Percentiles rank a stretch among this genome's conserved stretches.
phyloP scores from a whole-genome alignment of 2,113 vertebrate species.

The Pygathrix nemaeus region DNA sequence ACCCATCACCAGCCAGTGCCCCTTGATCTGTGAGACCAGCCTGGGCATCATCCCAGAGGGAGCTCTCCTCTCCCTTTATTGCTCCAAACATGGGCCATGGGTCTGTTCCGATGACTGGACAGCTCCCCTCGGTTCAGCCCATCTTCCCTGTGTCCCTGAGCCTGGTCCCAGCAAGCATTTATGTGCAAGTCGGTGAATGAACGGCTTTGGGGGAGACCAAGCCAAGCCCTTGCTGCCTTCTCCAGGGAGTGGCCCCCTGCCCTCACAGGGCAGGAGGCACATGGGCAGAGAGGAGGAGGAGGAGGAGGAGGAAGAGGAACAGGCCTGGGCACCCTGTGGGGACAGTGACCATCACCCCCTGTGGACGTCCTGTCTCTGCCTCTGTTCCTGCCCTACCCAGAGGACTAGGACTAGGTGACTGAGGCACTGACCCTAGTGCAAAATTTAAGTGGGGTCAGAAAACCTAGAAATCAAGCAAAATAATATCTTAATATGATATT shows the following conservation, averaged over 20 bases:
- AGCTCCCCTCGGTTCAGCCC: not conserved
- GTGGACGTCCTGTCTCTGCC: too few relatives aligned
- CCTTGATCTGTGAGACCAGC: not conserved
- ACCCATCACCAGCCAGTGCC: accelerated
- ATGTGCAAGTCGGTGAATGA: not conserved
- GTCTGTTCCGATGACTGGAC: not conserved
- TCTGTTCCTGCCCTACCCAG: not conserved
- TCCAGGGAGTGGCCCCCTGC: too few relatives aligned
- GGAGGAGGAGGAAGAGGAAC: not conserved
- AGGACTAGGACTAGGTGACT: not conserved
- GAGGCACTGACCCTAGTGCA: accelerated
- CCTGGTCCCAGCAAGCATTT: not conserved
- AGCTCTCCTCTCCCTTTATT: not conserved
- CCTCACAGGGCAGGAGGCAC: not conserved
- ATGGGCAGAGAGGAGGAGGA: not conserved
- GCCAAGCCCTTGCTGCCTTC: not conserved
- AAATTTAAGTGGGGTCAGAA: not conserved
- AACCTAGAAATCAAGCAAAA: not conserved
- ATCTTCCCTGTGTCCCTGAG: not conserved
- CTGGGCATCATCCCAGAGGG: not conserved
- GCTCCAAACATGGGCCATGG: not conserved
- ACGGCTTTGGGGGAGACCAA: not conserved
- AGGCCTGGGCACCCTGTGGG: not conserved
- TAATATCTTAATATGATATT: not conserved
- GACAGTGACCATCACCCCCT: not conserved